Percentiles rank a stretch among this genome's conserved stretches.
Conservation (phyloP, 2,888 invertebrate species). For the Caenorhabditis afra region DNA sequence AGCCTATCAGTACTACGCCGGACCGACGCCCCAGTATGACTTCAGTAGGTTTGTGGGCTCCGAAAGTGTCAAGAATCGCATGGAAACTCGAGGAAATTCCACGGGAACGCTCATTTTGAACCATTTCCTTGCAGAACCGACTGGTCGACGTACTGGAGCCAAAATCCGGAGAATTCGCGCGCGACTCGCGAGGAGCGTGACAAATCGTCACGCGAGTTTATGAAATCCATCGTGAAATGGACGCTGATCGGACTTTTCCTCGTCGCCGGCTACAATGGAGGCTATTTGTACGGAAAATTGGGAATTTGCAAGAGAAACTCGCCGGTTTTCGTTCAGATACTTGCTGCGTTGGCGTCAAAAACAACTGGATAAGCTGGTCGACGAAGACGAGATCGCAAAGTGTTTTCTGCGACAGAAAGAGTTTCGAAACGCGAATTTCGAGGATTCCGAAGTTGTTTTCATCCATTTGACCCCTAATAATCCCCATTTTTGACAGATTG, state of each 20-base stretch:
- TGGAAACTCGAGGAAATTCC: slow-evolving; percentile 33
- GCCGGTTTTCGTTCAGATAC: slow-evolving; percentile 54
- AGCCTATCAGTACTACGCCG: slow-evolving; percentile 12
- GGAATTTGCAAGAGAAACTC: background rate
- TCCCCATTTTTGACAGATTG: slow-evolving; percentile 50
- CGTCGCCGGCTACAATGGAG: slow-evolving; percentile 72
- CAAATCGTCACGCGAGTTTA: slow-evolving; percentile 50
- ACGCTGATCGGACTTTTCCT: slow-evolving; percentile 66
- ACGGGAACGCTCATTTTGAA: background rate
- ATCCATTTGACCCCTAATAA: too few species aligned
- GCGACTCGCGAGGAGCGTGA: slow-evolving; percentile 45
- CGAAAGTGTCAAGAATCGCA: too few species aligned
- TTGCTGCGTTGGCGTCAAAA: slow-evolving; percentile 64
- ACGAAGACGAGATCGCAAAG: slow-evolving; percentile 76
- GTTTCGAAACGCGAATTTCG: slow-evolving; percentile 59
- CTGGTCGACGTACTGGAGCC: slow-evolving; percentile 56
- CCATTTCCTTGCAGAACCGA: slow-evolving; percentile 38
- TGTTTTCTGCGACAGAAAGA: slow-evolving; percentile 75
- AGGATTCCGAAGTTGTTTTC: slow-evolving; percentile 61
- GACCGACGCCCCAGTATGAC: slow-evolving; percentile 53
- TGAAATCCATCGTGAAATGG: slow-evolving; percentile 69
- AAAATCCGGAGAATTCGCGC: slow-evolving; percentile 38
- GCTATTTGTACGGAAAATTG: slow-evolving; percentile 67
- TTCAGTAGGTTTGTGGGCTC: too few species aligned
- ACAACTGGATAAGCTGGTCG: slow-evolving; percentile 68